phyloP scores from a whole-genome alignment of 1,140 invertebrate genomes.

The Zaprionus vittiger region DNA sequence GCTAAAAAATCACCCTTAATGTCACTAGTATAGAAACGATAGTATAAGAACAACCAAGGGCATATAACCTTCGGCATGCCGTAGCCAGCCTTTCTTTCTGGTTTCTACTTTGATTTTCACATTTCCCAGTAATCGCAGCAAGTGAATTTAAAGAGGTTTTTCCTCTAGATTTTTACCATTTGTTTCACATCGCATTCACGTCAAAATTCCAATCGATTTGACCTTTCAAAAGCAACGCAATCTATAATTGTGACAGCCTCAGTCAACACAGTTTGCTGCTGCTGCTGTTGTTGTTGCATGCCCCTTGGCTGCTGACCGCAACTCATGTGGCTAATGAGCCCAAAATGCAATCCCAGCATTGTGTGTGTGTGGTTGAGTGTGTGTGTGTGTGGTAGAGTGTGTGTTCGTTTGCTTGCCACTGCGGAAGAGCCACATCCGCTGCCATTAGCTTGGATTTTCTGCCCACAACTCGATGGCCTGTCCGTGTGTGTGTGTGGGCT shows the following conservation, averaged over 20 bases:
- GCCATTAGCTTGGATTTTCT: slow-evolving; percentile 57
- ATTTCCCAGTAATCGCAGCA: too few species aligned
- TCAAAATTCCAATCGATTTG: slow-evolving; percentile 24
- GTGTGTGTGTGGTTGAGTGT: slow-evolving; percentile 16
- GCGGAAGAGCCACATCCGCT: slow-evolving; percentile 38
- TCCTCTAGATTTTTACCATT: slow-evolving; percentile 13
- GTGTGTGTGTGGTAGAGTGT: neutral
- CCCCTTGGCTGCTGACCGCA: slow-evolving; percentile 5
- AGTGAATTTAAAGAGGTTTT: neutral
- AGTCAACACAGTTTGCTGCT: neutral
- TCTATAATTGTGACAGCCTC: slow-evolving; percentile 19
- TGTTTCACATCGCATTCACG: slow-evolving; percentile 30
- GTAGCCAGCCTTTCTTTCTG: too few species aligned
- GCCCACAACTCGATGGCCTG: slow-evolving; percentile 11
- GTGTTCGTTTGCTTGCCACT: neutral
- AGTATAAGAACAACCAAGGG: too few species aligned
- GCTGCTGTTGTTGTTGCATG: slow-evolving; percentile 2
- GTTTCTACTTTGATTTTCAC: too few species aligned
- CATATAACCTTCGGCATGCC: too few species aligned
- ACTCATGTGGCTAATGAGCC: slow-evolving; percentile 44
- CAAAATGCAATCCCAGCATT: slow-evolving; percentile 40
- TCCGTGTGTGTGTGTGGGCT: neutral
- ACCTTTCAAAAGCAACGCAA: slow-evolving; percentile 14
- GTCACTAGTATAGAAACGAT: too few species aligned
- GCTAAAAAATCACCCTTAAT: too few species aligned